Evolutionary conservation across 1,140 invertebrate species (phyloP), one percentile per base, ranked within the genome.

Genomic region (Drosophila elegans): DNA sequence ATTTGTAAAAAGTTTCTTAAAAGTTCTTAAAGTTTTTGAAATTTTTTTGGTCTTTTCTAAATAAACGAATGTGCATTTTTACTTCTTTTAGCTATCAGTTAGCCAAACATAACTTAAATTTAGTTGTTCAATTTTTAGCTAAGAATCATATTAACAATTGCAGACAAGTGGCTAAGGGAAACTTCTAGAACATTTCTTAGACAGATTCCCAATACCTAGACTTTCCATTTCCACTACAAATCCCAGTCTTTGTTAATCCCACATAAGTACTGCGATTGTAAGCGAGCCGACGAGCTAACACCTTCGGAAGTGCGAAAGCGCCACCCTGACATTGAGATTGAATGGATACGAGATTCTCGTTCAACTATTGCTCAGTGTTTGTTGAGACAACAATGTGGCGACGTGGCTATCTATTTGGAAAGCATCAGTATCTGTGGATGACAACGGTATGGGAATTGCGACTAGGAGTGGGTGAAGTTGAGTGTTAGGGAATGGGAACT

Each of bases 231-330:
- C 29, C 64, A 27, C 11, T 16, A 71, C 51, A 71, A 71, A 46
- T 56, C 67, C 51, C 3, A 4, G 9, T 41, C 68, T 57, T 72
- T 72, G 68, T 72, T 48, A 11, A 36, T 25, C 21, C 52, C 68
- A 29, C 42, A 72, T 71, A 72, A 71, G 42, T 38, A 71, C 51
- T 9, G 6, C 44, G 66, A 72, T 72, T 72, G 68, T 72, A 69
- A 21, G 6, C 4, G 11, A 66, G 12, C 16, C 52, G 16, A 41
- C 59, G 16, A 42, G 44, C 29, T 49, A 38, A 69, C 68, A 71
- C 44, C 66, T 72, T 41, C 32, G 42, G 41, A 72, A 69, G 68
- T 72, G 68, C 21, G 66, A 71, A 69, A 32, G 12, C 42, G 2
- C 25, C 34, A 16, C 67, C 54, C 41, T 61, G 69, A 73, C 69